Evolutionary conservation across 53 echinoderm and acorn worm genomes (phyloP).

Genomic region (Hippasteria phrygiana): DNA sequence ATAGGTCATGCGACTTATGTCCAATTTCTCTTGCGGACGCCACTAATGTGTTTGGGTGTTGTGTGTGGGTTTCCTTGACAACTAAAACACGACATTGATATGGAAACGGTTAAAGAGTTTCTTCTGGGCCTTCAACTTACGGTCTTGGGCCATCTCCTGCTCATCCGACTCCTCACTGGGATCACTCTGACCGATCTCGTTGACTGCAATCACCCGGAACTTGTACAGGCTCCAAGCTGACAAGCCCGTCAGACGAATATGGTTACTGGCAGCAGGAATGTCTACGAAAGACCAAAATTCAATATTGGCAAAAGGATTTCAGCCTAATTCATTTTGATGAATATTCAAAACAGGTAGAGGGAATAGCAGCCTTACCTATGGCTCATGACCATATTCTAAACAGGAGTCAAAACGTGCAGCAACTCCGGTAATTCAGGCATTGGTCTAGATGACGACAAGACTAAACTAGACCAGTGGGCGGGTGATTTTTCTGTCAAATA

Average conservation of each 20-base stretch:
- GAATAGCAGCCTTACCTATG: no score
- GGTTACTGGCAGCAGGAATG: constrained; percentile 23
- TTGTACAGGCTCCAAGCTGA: constrained; percentile 83
- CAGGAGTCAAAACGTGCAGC: no score
- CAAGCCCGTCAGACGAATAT: constrained; percentile 59
- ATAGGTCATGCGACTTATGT: no score
- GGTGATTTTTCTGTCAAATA: no score
- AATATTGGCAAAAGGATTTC: neutral
- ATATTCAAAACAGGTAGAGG: no score
- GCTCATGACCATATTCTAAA: no score
- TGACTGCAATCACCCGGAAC: constrained; percentile 85
- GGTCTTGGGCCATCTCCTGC: constrained; percentile 50
- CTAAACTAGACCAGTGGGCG: no score
- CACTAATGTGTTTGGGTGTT: no score
- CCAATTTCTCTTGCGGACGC: no score
- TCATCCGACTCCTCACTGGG: constrained; percentile 78
- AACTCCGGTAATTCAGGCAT: no score
- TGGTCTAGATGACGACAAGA: no score
- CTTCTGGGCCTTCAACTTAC: constrained; percentile 59
- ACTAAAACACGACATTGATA: neutral
- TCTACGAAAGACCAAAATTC: constrained; percentile 16
- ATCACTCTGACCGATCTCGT: constrained; percentile 74
- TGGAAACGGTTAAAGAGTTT: neutral
- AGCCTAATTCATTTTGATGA: neutral
- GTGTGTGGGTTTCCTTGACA: no score